A percentile compares a stretch with the other conserved stretches of the same genome.
These are phyloP conservation scores for Crypturellus undulatus DNA, from an alignment of 2,113 vertebrate genomes.

Conservation along the genomic window DNA sequence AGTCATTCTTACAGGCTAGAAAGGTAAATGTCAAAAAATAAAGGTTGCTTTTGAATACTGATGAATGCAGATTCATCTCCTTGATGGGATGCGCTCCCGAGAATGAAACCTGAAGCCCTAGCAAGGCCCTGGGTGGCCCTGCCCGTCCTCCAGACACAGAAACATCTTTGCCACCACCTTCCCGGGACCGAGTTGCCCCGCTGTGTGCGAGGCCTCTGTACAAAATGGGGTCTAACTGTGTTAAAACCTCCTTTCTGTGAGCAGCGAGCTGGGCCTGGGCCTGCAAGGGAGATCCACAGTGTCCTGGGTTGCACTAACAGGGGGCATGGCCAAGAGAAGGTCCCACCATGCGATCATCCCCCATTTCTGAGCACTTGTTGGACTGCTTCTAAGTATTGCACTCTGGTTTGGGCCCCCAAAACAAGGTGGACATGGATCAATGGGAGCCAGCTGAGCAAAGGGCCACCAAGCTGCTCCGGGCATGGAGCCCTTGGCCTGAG, in stretches of 20 bases:
- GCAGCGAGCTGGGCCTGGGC: too few species aligned
- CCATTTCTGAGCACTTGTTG: neutral
- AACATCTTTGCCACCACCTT: neutral
- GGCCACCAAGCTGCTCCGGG: fast-evolving
- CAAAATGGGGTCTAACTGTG: neutral
- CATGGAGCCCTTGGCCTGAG: neutral
- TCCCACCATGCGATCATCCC: neutral
- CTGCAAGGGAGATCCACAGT: neutral
- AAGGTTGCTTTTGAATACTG: neutral
- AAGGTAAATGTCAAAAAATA: neutral
- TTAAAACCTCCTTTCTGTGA: neutral
- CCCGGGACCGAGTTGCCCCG: neutral
- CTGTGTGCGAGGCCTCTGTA: neutral
- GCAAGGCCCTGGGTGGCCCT: neutral
- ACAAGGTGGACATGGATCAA: neutral
- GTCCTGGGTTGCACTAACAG: neutral
- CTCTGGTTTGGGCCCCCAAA: neutral
- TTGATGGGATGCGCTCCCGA: neutral
- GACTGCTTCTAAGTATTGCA: neutral
- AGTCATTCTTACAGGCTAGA: neutral
- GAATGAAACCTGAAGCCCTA: neutral
- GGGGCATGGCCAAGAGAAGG: neutral
- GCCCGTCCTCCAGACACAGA: neutral
- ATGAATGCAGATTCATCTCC: neutral
- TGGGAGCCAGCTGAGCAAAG: neutral